Evolutionary conservation across 2,113 vertebrate genomes (phyloP).

Genomic region (Solenodon paradoxus): DNA sequence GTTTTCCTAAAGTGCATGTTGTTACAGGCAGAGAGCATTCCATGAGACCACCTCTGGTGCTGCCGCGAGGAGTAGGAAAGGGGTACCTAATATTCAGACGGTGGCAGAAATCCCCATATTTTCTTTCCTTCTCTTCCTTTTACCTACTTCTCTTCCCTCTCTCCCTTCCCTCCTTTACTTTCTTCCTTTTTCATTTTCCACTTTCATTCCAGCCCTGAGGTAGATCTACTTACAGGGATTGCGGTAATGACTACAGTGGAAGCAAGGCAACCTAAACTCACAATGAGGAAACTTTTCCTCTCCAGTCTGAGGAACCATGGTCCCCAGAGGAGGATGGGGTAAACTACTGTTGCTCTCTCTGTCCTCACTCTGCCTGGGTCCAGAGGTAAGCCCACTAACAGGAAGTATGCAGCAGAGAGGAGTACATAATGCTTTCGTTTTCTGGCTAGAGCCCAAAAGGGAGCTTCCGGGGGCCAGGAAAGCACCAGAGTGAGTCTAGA

Average conservation of each 20-base stretch:
- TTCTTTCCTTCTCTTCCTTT: background rate
- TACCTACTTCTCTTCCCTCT: too few species aligned
- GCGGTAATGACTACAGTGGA: background rate
- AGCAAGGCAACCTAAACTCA: background rate
- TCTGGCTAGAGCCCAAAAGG: background rate
- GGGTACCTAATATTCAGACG: background rate
- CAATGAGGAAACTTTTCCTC: background rate
- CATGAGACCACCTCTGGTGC: background rate
- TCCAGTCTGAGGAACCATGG: background rate
- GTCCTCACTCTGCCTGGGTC: too few species aligned
- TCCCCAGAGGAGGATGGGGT: background rate
- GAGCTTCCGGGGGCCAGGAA: background rate
- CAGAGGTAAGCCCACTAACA: background rate
- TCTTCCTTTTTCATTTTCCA: too few species aligned
- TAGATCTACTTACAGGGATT: background rate
- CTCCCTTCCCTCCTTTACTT: too few species aligned
- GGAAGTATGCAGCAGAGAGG: background rate
- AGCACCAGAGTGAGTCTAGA: background rate
- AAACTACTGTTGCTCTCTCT: background rate
- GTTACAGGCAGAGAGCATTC: background rate
- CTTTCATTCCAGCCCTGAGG: too few species aligned
- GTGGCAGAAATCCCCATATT: background rate
- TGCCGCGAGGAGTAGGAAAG: background rate
- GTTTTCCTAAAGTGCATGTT: background rate
- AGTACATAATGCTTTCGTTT: background rate